These are phyloP conservation scores for Nasua narica DNA, from an alignment of 2,797 vertebrate species.

Conservation along the genomic window DNA sequence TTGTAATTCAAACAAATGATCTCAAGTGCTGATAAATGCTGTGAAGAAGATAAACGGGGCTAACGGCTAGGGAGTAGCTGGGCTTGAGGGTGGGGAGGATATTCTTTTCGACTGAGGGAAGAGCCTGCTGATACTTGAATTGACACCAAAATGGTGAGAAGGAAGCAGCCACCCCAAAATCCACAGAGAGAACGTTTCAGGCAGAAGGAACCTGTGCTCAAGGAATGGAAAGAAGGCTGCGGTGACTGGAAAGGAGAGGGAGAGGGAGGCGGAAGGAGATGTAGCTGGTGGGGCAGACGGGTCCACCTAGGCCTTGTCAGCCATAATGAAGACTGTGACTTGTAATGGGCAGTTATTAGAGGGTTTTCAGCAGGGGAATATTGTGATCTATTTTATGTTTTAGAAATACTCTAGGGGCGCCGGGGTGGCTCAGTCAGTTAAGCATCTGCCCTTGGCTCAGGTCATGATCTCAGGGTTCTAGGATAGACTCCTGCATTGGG, in stretches of 20 bases:
- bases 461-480: no score
- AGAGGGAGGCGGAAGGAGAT: not conserved
- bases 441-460: not conserved
- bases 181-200: not conserved
- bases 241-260: not conserved
- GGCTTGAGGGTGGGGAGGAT: not conserved
- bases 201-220: not conserved
- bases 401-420: not conserved
- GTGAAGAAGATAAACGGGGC: not conserved
- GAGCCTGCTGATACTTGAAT: not conserved
- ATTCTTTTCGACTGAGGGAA: not conserved
- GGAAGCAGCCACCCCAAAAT: not conserved
- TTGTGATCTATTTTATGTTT: not conserved
- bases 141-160: not conserved
- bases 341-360: not conserved
- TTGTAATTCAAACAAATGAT: not conserved
- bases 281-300: not conserved
- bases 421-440: not conserved
- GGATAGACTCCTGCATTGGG: no score
- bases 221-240: not conserved
- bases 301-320: not conserved
- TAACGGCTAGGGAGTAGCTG: not conserved
- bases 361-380: not conserved
- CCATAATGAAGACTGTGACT: not conserved
- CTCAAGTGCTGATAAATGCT: not conserved